Base-by-base conservation (phyloP, 2,797 vertebrate species). In the Tapirus indicus region DNA sequence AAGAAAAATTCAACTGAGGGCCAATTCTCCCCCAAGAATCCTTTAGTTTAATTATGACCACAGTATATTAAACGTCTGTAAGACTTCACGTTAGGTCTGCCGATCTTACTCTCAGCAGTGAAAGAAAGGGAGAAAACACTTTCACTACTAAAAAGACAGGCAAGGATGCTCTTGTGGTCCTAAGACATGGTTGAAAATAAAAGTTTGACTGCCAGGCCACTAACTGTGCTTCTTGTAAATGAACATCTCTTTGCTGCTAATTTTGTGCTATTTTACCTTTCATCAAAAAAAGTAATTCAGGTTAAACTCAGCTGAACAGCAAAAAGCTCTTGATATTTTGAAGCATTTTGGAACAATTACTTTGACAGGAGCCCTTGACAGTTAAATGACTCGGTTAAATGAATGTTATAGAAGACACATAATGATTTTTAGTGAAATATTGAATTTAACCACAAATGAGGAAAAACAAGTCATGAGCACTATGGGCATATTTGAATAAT, bases 371-470 rank as follows among this genome's bases (percentile, higher is more conserved):
- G 60, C 44, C 74, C 95, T 97, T 98, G 97, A 98, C 95, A 98
- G 95, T 96, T 98, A 98, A 98, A 98, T 97, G 97, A 98, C 94
- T 98, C 96, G 1, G 29, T 97, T 98, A 98, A 98, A 98, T 95
- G 32, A 98, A 97, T 98, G 94, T 97, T 98, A 98, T 27, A 97
- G 96, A 98, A 98, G 94, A 98, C 69, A 97, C 90, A 96, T 97
- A 98, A 98, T 96, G 91, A 95, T 96, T 98, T 98, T 98, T 97
- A 97, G 79, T 95, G 97, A 98, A 97, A 98, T 97, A 98, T 49
- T 98, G 93, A 98, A 98, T 98, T 98, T 97, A 97, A 98, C 75
- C 64, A 96, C 69, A 98, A 98, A 98, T 97, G 66, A 97, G 56
- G 82, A 98, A 98, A 97, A 98, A 87, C 5, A 47, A 98, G 92